These are phyloP conservation scores for Magallana ariakensis DNA, from an alignment of 1,140 invertebrate species.

Conservation along the genomic window DNA sequence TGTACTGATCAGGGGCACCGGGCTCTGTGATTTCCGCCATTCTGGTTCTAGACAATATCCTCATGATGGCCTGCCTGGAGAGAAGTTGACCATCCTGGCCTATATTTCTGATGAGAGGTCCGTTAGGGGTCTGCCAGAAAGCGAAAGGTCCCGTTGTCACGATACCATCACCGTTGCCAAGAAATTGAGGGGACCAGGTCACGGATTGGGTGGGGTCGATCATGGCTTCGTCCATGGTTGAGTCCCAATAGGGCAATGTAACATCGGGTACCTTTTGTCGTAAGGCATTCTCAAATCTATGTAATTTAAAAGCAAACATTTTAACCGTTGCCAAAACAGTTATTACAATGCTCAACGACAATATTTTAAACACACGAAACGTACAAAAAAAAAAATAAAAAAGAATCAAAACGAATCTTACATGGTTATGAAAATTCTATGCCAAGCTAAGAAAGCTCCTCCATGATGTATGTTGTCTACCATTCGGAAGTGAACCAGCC, in stretches of 20 bases:
- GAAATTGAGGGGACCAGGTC: slow-evolving; percentile 74
- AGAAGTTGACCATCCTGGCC: slow-evolving; percentile 51
- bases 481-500: slow-evolving; percentile 56
- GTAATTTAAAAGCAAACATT: slow-evolving; percentile 13
- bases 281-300: slow-evolving; percentile 69
- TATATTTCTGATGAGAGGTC: slow-evolving; percentile 53
- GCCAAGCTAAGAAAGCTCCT: slow-evolving; percentile 61
- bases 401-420: slow-evolving; percentile 50
- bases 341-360: too few relatives aligned
- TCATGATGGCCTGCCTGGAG: slow-evolving; percentile 47
- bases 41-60: slow-evolving; percentile 49
- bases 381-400: neutral
- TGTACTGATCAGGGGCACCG: slow-evolving; percentile 52
- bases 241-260: slow-evolving; percentile 79
- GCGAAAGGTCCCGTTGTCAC: slow-evolving; percentile 78
- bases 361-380: too few relatives aligned
- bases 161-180: slow-evolving; percentile 79
- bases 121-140: slow-evolving; percentile 56
- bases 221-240: slow-evolving; percentile 76
- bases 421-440: slow-evolving; percentile 65
- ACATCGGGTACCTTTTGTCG: slow-evolving; percentile 64
- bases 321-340: neutral
- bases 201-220: slow-evolving; percentile 74
- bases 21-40: slow-evolving; percentile 55
- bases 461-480: slow-evolving; percentile 62